Conservation (phyloP, 2,888 invertebrate species). For the Schizaphis graminum region DNA sequence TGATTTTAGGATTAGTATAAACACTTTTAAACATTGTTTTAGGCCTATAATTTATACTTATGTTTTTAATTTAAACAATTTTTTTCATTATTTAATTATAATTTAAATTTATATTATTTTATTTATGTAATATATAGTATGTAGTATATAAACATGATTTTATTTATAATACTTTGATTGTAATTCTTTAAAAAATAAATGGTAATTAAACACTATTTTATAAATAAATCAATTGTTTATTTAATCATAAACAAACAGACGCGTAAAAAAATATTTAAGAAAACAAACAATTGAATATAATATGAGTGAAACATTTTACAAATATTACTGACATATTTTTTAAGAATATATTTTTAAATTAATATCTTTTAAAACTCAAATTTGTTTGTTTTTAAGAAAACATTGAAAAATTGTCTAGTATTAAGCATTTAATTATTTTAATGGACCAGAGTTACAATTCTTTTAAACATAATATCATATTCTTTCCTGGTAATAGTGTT, state of each 20-base stretch:
- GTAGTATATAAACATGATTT: background rate
- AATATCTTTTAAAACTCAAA: background rate
- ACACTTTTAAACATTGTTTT: background rate
- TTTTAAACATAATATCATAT: constrained; percentile 27
- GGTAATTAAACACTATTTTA: background rate
- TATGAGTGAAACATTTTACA: background rate
- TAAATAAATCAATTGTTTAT: background rate
- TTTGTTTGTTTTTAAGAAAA: background rate
- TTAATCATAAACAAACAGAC: background rate
- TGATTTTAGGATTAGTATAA: background rate
- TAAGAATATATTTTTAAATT: background rate
- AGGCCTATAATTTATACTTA: background rate
- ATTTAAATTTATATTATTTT: background rate
- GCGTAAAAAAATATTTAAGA: background rate
- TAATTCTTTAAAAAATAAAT: background rate
- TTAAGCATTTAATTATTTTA: constrained; percentile 47
- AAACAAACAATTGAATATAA: background rate
- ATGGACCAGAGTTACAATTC: constrained; percentile 17
- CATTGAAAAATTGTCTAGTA: background rate
- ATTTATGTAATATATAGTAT: background rate
- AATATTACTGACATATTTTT: background rate
- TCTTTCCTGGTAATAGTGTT: constrained; percentile 1
- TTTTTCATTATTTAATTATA: background rate
- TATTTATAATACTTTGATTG: background rate
- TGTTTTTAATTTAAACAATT: background rate